Base-by-base conservation (phyloP, 1,140 invertebrate genomes). In the Caenorhabditis inopinata region DNA sequence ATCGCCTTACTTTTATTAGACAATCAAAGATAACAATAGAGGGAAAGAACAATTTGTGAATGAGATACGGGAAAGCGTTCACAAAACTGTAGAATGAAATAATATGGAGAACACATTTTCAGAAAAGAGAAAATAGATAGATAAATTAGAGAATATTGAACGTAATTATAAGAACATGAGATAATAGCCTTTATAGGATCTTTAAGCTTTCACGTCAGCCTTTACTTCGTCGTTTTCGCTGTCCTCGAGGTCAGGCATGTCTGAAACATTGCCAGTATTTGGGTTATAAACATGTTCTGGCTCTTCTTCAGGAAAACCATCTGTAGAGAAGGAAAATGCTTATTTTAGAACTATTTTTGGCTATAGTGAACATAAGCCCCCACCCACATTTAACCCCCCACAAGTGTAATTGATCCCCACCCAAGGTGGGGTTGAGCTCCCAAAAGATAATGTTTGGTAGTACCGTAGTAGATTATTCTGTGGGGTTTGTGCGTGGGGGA, bases 161-260 rank as follows among this genome's bases (percentile, higher is more conserved):
- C 23, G 29, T 6, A 21, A 12, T 38, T 5, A 21, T 68, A 9
- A 38, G n/a, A n/a, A n/a, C n/a, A 42, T 53, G n/a, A 18, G n/a
- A 29, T 16, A 16, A 58, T 58, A 4, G 53, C 16, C 23, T 29
- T 5, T 0, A 1, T 11, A 16, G 18, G 27, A 2, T 1, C 16
- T 38, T 68, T 38, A 68, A 21, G 58, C 58, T 16, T 38, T 68
- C 23, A n/a, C 21, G 1, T 38, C 58, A 18, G 29, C 21, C 47
- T 77, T 53, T 45, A n/a, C 48, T 53, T 25, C 48, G 35, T 77
- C 76, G 7, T 53, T 49, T 21, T 77, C 76, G 47, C 58, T 62
- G 42, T 78, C 77, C 18, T 78, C 77, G 25, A 78, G 53, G 27
- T 78, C 77, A 23, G 77, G 77, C 77, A 78, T 78, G 23, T 78